Conservation (phyloP, 2,888 invertebrate species). For the Mesoligia furuncula region DNA sequence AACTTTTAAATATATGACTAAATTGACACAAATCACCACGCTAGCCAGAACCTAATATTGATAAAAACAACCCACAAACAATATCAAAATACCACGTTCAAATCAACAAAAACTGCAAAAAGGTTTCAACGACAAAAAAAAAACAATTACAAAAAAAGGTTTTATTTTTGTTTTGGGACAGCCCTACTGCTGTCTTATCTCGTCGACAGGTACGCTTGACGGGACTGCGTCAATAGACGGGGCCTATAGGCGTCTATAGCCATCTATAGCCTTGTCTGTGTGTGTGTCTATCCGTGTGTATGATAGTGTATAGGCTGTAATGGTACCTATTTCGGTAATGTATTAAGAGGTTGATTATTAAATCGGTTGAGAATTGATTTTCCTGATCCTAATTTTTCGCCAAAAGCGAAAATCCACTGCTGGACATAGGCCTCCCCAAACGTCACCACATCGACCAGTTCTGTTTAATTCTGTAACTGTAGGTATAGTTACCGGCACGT, state of each 20-base stretch:
- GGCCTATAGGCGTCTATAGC: constrained; percentile 68
- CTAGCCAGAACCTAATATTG: neutral
- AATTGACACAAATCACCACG: neutral
- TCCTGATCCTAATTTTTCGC: neutral
- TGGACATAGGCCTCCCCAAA: too few relatives aligned
- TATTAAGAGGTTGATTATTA: constrained; percentile 31
- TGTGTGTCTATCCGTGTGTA: constrained; percentile 27
- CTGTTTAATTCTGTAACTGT: neutral
- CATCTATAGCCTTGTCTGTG: constrained; percentile 11
- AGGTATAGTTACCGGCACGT: too few relatives aligned
- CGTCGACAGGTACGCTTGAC: constrained; percentile 82
- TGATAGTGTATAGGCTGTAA: constrained; percentile 31
- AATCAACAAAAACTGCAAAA: constrained; percentile 1
- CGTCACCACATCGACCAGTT: too few relatives aligned
- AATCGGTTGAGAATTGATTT: neutral
- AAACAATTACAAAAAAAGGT: neutral
- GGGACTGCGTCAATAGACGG: constrained; percentile 83
- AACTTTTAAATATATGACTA: neutral
- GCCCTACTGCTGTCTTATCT: constrained; percentile 82
- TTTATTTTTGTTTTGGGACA: constrained; percentile 58
- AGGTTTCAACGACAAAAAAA: neutral
- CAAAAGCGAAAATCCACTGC: neutral
- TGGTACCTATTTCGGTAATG: constrained; percentile 26
- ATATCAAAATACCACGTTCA: neutral
- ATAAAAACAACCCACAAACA: neutral